phyloP scores from a whole-genome alignment of 2,888 invertebrate genomes.

The Drosophila nr. fundita region DNA sequence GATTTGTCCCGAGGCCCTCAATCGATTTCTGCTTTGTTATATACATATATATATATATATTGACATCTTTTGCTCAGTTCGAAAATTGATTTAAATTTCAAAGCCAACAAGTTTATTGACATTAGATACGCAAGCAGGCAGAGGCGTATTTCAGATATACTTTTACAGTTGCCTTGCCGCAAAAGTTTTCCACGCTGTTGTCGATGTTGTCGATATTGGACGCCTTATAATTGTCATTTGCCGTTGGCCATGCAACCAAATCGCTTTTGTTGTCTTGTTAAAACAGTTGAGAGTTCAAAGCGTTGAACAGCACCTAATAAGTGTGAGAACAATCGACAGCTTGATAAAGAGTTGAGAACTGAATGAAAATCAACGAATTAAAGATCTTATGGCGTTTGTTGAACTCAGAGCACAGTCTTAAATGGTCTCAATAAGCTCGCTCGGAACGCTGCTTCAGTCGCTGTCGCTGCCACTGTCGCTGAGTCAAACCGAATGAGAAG shows the following conservation, averaged over 20 bases:
- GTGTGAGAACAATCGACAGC: conserved; percentile 33
- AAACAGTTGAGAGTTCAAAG: conserved; percentile 69
- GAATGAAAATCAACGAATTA: conserved; percentile 52
- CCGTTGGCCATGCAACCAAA: conserved; percentile 22
- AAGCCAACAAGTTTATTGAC: conserved; percentile 77
- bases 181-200: conserved; percentile 52
- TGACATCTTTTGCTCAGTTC: conserved; percentile 19
- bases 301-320: conserved; percentile 28
- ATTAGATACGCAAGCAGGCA: conserved; percentile 45
- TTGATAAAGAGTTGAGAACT: conserved; percentile 9
- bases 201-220: conserved; percentile 15
- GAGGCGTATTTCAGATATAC: conserved; percentile 2
- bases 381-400: conserved; percentile 58
- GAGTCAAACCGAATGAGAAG: conserved; percentile 20
- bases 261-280: conserved; percentile 48
- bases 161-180: conserved; percentile 13
- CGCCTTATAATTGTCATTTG: conserved; percentile 39
- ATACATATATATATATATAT: not conserved
- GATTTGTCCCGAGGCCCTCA: conserved; percentile 63
- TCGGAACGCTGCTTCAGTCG: conserved; percentile 2
- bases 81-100: conserved; percentile 70
- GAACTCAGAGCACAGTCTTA: conserved; percentile 48
- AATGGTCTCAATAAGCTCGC: conserved; percentile 34
- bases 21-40: conserved; percentile 50
- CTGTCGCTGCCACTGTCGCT: not conserved